Conservation (phyloP, 1,140 invertebrate genomes). For the Steinernema feltiae region DNA sequence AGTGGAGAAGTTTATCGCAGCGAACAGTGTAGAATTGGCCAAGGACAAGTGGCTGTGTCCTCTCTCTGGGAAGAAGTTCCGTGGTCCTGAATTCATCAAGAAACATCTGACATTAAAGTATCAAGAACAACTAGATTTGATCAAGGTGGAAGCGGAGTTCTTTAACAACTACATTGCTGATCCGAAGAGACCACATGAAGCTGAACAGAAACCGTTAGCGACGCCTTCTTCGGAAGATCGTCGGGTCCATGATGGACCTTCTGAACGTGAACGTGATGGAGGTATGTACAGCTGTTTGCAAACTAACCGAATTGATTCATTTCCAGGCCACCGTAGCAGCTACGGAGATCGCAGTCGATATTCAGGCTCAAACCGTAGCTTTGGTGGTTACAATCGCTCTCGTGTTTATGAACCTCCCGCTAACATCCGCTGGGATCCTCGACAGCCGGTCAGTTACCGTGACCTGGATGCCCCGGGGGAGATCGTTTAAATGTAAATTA, state of each 20-base stretch:
- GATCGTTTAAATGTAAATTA: not conserved
- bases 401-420: not conserved
- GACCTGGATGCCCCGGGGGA: not conserved
- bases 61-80: conserved; percentile 96
- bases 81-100: conserved; percentile 94
- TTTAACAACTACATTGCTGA: conserved; percentile 96
- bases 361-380: not conserved
- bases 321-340: not conserved
- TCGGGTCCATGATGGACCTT: conserved; percentile 21
- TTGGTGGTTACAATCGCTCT: not conserved
- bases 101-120: conserved; percentile 99
- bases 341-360: not conserved
- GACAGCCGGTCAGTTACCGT: not conserved
- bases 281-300: not conserved
- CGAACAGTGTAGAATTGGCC: conserved; percentile 80
- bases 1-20: conserved; percentile 85
- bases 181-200: conserved; percentile 83
- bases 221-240: conserved; percentile 17
- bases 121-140: conserved; percentile 88
- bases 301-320: not conserved
- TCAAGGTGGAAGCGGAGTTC: conserved; percentile 82
- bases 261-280: conserved; percentile 26
- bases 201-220: conserved; percentile 64
- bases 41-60: conserved; percentile 99
- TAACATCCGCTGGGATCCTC: not conserved